Percentiles rank a stretch among this genome's conserved stretches.
Evolutionary conservation across 2,113 vertebrate species (phyloP).

Genomic region (Zosterops borbonicus): DNA sequence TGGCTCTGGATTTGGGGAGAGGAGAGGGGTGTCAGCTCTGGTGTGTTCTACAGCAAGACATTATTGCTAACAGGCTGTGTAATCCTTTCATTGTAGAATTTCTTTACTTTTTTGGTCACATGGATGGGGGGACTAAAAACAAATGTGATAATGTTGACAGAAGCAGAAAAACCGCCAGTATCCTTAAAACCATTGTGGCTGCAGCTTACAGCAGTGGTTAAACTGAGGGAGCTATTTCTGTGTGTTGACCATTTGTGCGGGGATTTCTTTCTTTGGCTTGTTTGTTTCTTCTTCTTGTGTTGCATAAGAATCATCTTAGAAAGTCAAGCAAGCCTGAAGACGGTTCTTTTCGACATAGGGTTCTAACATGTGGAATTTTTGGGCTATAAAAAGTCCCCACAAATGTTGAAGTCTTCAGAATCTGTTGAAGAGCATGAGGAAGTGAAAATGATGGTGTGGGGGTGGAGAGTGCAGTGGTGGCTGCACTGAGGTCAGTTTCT

Average conservation of each 20-base stretch:
- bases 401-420: neutral
- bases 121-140: neutral
- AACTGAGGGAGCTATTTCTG: conserved; percentile 23
- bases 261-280: neutral
- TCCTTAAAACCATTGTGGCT: conserved; percentile 43
- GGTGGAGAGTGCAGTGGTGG: neutral
- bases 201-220: neutral
- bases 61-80: neutral
- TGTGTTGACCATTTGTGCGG: neutral
- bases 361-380: neutral
- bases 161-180: conserved; percentile 37
- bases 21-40: neutral
- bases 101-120: conserved; percentile 23
- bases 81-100: conserved; percentile 37
- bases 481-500: neutral
- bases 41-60: conserved; percentile 4
- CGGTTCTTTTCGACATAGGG: neutral
- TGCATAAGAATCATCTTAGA: neutral
- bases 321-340: neutral
- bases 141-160: conserved; percentile 43
- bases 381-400: neutral
- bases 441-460: neutral
- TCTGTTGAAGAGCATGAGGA: neutral
- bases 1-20: neutral
- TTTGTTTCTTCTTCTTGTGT: neutral